Base-by-base conservation (phyloP, 1,140 invertebrate genomes). In the Geopemphigus sp. region DNA sequence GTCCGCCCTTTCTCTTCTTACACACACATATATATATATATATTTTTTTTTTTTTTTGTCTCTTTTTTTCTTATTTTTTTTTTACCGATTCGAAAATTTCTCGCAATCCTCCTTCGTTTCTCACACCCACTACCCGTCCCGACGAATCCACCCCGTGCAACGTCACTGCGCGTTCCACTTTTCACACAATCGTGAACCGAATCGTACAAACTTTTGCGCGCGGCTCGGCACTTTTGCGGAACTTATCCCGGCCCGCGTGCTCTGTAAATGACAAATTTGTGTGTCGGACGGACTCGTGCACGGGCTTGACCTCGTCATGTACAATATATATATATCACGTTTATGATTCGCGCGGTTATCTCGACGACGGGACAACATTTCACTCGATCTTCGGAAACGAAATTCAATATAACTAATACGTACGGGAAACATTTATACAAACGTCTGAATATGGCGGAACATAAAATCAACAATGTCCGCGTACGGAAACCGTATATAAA, bases 131-230 rank as follows among this genome's bases (percentile, higher is more conserved):
- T 24, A n/a, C 22, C 17, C 6, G 12, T 1, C 5, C 5, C n/a
- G 14, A 2, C 12, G 1, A 24, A n/a, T 24, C n/a, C 59, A 8
- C 59, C 6, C 14, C 17, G 14, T 15, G 6, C 61, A 4, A 24
- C 26, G 3, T 15, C 12, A 19, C 56, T n/a, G 15, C 26, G n/a
- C 56, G 22, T 47, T 68, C 29, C 22, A 24, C 54, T 45, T 59
- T 59, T 39, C 32, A 22, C 73, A 76, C 32, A 45, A 45, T 59
- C 14, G n/a, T n/a, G 24, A 26, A 24, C 56, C 56, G 22, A 59
- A 61, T 59, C 56, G 45, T 32, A 59, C 53, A 56, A 73, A 57
- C 70, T 73, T 73, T 56, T 32, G 70, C 56, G 32, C 32, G 70
- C 26, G 70, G 53, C 26, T 73, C 53, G 56, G 50, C 70, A 73